phyloP scores from a whole-genome alignment of 37 sponge, comb jelly and placozoan species.

The Spongilla lacustris region DNA sequence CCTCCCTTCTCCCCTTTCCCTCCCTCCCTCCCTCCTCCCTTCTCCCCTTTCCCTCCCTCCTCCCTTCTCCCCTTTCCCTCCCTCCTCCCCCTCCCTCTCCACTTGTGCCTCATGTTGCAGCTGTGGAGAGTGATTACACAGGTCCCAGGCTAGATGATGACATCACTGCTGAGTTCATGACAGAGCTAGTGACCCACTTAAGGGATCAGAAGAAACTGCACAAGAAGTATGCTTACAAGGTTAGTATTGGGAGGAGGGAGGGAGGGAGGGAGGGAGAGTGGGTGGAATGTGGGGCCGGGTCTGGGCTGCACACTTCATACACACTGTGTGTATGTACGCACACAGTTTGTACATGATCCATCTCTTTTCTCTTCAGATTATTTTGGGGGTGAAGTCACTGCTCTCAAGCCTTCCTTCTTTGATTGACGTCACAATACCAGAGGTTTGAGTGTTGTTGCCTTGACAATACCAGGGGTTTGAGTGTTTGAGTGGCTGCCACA shows the following conservation, averaged over 20 bases:
- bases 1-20: background rate
- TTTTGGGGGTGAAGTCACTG: conserved; percentile 67
- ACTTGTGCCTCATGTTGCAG: conserved; percentile 6
- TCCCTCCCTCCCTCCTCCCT: background rate
- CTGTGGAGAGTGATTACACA: conserved; percentile 84
- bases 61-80: too few species aligned
- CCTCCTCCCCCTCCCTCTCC: background rate
- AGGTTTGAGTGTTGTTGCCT: conserved; percentile 20
- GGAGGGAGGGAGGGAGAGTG: too few species aligned
- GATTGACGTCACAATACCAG: conserved; percentile 84
- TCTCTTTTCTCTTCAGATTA: conserved; percentile 46
- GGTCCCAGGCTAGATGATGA: conserved; percentile 90
- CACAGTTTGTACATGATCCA: background rate
- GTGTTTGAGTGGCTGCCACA: too few species aligned
- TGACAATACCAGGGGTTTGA: background rate
- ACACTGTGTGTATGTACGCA: background rate
- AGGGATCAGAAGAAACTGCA: conserved; percentile 90
- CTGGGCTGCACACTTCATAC: too few species aligned
- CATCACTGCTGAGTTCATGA: conserved; percentile 91
- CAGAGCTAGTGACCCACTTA: conserved; percentile 68
- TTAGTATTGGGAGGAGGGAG: conserved; percentile 6
- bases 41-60: too few species aligned
- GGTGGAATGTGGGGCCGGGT: too few species aligned
- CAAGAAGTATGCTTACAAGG: conserved; percentile 92
- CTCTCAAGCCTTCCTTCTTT: conserved; percentile 67